These are phyloP conservation scores for Matsumyia berberina DNA, from an alignment of 2,888 invertebrate genomes.

Conservation along the genomic window DNA sequence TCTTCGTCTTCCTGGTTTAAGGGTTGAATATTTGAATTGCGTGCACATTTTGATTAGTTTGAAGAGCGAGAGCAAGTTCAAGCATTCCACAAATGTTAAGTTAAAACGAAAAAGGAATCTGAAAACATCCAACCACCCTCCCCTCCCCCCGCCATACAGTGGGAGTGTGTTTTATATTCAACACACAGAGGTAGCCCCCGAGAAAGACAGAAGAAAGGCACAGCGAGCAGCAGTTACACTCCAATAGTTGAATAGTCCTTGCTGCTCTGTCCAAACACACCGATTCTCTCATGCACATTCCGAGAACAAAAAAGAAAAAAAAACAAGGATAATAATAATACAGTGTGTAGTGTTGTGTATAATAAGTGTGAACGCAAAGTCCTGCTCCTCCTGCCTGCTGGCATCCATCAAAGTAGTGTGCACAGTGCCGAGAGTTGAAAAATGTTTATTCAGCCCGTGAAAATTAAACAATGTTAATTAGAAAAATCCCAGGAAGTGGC, in stretches of 20 bases:
- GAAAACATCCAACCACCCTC: constrained; percentile 18
- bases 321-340: constrained; percentile 33
- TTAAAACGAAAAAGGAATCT: constrained; percentile 54
- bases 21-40: constrained; percentile 74
- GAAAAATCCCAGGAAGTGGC: constrained; percentile 62
- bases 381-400: constrained; percentile 12
- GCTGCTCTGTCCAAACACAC: constrained; percentile 42
- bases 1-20: constrained; percentile 73
- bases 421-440: constrained; percentile 12
- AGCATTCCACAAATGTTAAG: constrained; percentile 72
- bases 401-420: background rate
- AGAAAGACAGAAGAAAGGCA: constrained; percentile 15
- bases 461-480: constrained; percentile 70
- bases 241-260: constrained; percentile 45
- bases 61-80: constrained; percentile 76
- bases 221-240: constrained; percentile 45
- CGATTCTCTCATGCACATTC: constrained; percentile 37
- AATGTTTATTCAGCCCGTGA: constrained; percentile 41
- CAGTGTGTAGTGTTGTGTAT: constrained; percentile 26
- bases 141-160: constrained; percentile 20
- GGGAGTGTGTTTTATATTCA: constrained; percentile 38
- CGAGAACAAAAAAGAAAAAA: constrained; percentile 10
- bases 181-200: constrained; percentile 39
- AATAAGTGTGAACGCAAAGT: constrained; percentile 28
- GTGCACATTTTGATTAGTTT: constrained; percentile 75